Conservation (phyloP, 2,888 invertebrate genomes). For the Acronicta psi region DNA sequence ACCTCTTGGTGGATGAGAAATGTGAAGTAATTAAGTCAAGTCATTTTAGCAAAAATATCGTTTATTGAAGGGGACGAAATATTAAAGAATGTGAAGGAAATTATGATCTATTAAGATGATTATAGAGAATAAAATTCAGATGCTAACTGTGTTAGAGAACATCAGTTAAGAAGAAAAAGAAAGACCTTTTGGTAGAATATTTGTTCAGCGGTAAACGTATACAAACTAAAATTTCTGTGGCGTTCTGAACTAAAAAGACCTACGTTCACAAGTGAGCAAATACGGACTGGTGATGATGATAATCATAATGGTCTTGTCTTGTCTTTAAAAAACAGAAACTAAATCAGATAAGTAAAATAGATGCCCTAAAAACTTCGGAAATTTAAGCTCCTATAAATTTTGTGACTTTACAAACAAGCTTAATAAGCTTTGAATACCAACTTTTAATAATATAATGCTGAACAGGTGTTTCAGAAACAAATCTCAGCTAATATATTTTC, state of each 20-base stretch:
- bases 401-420: conserved; percentile 5
- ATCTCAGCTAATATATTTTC: conserved; percentile 16
- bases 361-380: conserved; percentile 2
- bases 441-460: conserved; percentile 24
- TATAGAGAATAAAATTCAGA: too few relatives aligned
- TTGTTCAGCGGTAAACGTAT: too few relatives aligned
- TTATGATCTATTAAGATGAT: neutral
- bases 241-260: too few relatives aligned
- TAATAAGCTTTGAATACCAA: conserved; percentile 3
- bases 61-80: conserved; percentile 15
- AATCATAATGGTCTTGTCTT: too few relatives aligned
- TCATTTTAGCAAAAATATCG: conserved; percentile 32
- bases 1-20: conserved; percentile 38
- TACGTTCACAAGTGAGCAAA: too few relatives aligned
- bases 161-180: too few relatives aligned
- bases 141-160: too few relatives aligned
- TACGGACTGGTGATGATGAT: too few relatives aligned
- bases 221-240: too few relatives aligned
- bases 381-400: conserved; percentile 1
- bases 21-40: conserved; percentile 43
- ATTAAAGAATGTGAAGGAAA: conserved; percentile 3
- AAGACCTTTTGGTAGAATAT: too few relatives aligned
- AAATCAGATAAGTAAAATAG: too few relatives aligned
- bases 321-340: too few relatives aligned
- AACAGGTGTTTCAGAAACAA: conserved; percentile 23